Evolutionary conservation across 2,888 invertebrate genomes (phyloP), one percentile per base, ranked within the genome.

Genomic region (Sclerodermus sp.): DNA sequence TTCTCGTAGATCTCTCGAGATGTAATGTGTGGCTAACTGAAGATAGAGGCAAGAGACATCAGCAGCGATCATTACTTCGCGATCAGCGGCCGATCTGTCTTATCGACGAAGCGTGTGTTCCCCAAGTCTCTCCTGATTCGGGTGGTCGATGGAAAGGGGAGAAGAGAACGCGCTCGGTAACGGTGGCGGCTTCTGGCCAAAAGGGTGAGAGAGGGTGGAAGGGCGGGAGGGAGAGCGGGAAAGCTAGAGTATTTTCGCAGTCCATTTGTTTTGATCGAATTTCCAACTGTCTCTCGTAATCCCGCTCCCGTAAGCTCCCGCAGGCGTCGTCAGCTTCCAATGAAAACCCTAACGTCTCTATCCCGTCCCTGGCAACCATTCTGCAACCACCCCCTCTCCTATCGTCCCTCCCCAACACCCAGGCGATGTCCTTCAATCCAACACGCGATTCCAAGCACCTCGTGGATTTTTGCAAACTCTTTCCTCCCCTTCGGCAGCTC

Each of bases 191-290:
- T 46, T 15, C 12, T 12, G 34, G 13, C 12, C 34, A 39, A 45
- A 9, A 2, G 38, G 14, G 18, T 34, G 16, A 12, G 12, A 40
- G 2, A 3, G 32, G 1, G 5, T 12, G 39, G 44, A 13, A 16
- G 41, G 32, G 36, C 32, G 15, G 30, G 23, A 37, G 32, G 3
- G 29, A 12, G 42, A 36, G 38, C 14, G 45, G 50, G 53, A 34
- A 39, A 32, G 47, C 42, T 36, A 30, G 58, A 64, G 63, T 65
- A 68, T 68, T 70, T 70, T 73, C 70, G 68, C 70, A 71, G 74
- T 74, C 73, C 74, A 75, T 76, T 76, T 75, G 74, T 76, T 76
- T 72, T 73, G 73, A 76, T 76, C 76, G 73, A 76, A 75, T 74
- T 73, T 66, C 66, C 70, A 69, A 72, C 73, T 71, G 76, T 76